Evolutionary conservation across 2,888 invertebrate species (phyloP), one percentile per base, ranked within the genome.

Genomic region (Hirtodrosophila confusa): DNA sequence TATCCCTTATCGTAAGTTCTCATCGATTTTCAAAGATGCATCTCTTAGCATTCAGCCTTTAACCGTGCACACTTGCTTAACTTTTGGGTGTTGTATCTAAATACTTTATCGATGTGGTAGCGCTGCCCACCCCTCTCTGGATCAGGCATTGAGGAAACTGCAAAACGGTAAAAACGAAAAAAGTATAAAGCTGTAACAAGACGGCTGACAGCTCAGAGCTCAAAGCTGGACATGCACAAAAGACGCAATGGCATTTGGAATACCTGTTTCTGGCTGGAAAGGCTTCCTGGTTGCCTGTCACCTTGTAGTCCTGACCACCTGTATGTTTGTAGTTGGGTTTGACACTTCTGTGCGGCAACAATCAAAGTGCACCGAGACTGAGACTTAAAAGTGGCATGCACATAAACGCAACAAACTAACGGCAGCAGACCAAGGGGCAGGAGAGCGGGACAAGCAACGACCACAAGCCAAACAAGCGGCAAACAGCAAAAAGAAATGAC

Each of bases 401-500:
- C 63, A 83, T 75, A 70, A 78, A 69, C 44, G 62, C 74, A 75
- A 58, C 75, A 78, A 58, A 65, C 54, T 61, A 61, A 48, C 60
- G 60, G 60, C 54, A 17, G 61, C 23, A 1, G 7, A 29, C 39
- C 4, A 7, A 9, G 11, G 23, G 6, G 29, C 7, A 8, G 6
- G 10, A 6, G 8, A 0, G 29, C 6, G 43, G 62, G 7, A 31
- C 12, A 55, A 55, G 53, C 66, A 64, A 54, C 56, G 66, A 64
- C 85, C 80, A 69, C 80, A 87, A 82, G 75, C 66, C 80, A 65
- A 86, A 79, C 80, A 86, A 86, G 85, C 75, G 64, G 70, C 67
- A 66, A 74, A 57, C 66, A 69, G 51, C 50, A 73, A 60, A 74
- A 78, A 74, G 61, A 80, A 86, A 74, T 84, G 68, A 70, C 82